Conservation (phyloP, 2,888 invertebrate genomes). For the Eilema caniola region DNA sequence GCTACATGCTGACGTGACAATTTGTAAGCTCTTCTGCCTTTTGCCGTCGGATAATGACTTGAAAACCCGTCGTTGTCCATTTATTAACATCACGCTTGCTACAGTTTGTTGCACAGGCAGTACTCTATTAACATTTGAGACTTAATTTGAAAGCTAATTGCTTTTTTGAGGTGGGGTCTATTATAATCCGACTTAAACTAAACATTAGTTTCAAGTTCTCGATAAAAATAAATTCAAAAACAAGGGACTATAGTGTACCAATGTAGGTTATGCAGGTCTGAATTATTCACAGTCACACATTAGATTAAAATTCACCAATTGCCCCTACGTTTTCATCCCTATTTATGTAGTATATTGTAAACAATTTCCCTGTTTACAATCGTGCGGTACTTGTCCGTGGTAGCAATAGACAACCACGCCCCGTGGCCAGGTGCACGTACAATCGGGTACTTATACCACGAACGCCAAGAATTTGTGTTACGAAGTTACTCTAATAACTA, state of each 20-base stretch:
- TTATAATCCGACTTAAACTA: not conserved
- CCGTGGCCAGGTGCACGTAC: not conserved
- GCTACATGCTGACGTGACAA: constrained; percentile 59
- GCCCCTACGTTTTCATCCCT: no score
- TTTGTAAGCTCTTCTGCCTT: constrained; percentile 56
- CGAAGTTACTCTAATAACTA: not conserved
- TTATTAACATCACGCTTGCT: constrained; percentile 5
- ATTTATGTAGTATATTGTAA: no score
- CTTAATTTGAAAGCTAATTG: no score
- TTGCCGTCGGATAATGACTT: constrained; percentile 54
- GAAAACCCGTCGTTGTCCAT: constrained; percentile 39
- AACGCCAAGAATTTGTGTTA: not conserved
- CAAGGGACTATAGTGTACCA: no score
- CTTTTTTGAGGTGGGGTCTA: not conserved
- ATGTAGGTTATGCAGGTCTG: not conserved
- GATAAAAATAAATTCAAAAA: not conserved
- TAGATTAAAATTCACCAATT: not conserved
- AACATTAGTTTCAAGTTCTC: not conserved
- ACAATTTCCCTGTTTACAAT: no score
- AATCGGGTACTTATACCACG: not conserved
- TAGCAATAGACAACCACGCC: no score
- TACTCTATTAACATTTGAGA: not conserved
- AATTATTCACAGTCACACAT: not conserved
- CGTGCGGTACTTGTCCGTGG: no score
- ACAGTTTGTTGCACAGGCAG: not conserved